phyloP scores from a whole-genome alignment of 2,797 vertebrate genomes.

The Epinephelus malabaricus region DNA sequence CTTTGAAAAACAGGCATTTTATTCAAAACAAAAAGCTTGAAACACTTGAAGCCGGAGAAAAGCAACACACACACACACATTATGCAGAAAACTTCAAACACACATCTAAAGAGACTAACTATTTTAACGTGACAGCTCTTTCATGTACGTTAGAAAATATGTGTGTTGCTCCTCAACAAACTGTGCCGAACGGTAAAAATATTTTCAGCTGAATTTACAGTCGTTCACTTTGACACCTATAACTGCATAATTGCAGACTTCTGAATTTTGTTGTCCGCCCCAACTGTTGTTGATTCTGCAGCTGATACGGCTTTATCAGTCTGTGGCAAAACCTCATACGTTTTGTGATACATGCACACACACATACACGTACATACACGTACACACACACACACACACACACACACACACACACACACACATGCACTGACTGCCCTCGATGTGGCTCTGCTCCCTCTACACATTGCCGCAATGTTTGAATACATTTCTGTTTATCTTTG shows the following conservation, averaged over 20 bases:
- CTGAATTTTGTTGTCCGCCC: background rate
- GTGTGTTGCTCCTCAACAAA: background rate
- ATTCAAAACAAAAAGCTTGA: slow-evolving; percentile 5
- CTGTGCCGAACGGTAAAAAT: background rate
- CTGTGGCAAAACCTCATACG: background rate
- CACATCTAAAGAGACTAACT: background rate
- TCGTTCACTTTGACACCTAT: background rate
- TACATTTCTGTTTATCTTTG: slow-evolving; percentile 42
- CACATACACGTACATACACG: slow-evolving; percentile 3
- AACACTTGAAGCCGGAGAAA: slow-evolving; percentile 6
- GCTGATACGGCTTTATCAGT: slow-evolving; percentile 17
- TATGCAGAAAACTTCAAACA: slow-evolving; percentile 13
- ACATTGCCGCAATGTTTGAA: slow-evolving; percentile 28
- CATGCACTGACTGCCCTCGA: background rate
- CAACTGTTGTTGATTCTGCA: slow-evolving; percentile 5
- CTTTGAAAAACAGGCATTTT: background rate
- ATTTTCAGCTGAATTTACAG: slow-evolving; percentile 11
- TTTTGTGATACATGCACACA: background rate
- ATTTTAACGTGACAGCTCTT: slow-evolving; percentile 19
- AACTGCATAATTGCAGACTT: background rate
- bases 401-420: slow-evolving; percentile 10
- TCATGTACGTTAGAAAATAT: slow-evolving; percentile 2
- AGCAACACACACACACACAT: background rate
- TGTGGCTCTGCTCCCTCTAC: slow-evolving; percentile 30
- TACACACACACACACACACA: slow-evolving; percentile 20